Percentiles rank a stretch among this genome's conserved stretches.
phyloP scores from a whole-genome alignment of 2,888 invertebrate genomes.

The Athetis lepigone region DNA sequence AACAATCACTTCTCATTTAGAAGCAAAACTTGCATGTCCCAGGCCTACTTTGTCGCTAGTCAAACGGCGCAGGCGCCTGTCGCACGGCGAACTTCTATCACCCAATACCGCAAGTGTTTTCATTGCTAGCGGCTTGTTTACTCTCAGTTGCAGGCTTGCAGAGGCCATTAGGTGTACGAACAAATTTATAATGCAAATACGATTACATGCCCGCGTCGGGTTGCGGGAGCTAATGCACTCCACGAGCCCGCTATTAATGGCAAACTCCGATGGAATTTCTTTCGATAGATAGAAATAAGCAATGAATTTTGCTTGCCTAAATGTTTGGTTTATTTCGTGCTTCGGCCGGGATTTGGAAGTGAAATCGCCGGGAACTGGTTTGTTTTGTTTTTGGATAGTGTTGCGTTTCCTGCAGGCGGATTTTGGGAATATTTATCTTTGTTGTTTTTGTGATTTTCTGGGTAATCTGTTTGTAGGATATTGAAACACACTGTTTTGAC shows the following conservation, averaged over 20 bases:
- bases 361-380: slow-evolving; percentile 41
- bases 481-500: not conserved
- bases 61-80: slow-evolving; percentile 39
- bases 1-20: slow-evolving; percentile 3
- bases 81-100: slow-evolving; percentile 56
- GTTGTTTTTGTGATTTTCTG: slow-evolving; percentile 4
- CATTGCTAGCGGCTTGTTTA: slow-evolving; percentile 73
- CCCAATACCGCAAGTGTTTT: slow-evolving; percentile 65
- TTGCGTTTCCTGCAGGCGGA: slow-evolving; percentile 35
- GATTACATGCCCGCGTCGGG: slow-evolving; percentile 83
- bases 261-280: slow-evolving; percentile 81
- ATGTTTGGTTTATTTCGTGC: slow-evolving; percentile 57
- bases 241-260: slow-evolving; percentile 82
- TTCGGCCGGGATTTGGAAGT: slow-evolving; percentile 45
- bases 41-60: no score
- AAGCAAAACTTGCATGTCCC: no score
- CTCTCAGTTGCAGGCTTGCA: slow-evolving; percentile 78
- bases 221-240: slow-evolving; percentile 85
- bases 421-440: slow-evolving; percentile 38
- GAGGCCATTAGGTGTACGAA: slow-evolving; percentile 86
- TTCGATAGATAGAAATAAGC: slow-evolving; percentile 78
- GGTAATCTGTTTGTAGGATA: not conserved
- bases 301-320: slow-evolving; percentile 62
- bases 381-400: slow-evolving; percentile 41
- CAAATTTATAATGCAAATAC: slow-evolving; percentile 90